Evolutionary conservation across 2,797 vertebrate species (phyloP), one percentile per base, ranked within the genome.

Genomic region (Scleropages formosus): DNA sequence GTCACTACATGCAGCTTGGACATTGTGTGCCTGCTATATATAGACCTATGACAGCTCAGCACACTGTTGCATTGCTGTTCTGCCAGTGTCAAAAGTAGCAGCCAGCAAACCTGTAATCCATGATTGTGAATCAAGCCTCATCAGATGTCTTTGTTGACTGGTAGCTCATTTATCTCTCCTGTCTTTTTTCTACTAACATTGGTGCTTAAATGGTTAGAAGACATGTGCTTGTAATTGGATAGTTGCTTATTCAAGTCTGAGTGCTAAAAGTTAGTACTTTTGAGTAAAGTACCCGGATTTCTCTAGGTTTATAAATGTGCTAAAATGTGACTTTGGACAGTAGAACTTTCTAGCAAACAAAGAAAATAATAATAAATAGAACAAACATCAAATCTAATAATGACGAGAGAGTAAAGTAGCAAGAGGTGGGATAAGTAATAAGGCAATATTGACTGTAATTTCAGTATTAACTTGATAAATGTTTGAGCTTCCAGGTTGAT

Each of bases 1-100:
- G 81, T 83, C 81, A 82, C 59, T 78, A 46, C 65, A 51, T 61
- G 75, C 75, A 64, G 67, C 77, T 78, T 60, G 74, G 78, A 80
- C 72, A 44, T 82, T 18, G 73, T 75, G 80, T 76, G 74, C 24
- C 18, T 39, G 73, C 80, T 83, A 81, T 64, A 83, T 83, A 82
- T 85, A 85, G 82, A 77, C 49, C 7, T 58, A 59, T 24, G 31
- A 39, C 31, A 70, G 74, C 69, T 18, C 9, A 18, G 53, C 18
- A 56, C 18, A 75, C 56, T 16, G 56, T 74, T 39, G 18, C 51
- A 73, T 61, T 47, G 72, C 71, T 73, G 63, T 31, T 75, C 66
- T 74, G 53, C 58, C 47, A 53, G 53, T 56, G n/a, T 26, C 73
- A 59, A 75, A 74, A 75, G 20, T 39, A 10, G 22, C 22, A 49